Percentiles rank a stretch among this genome's conserved stretches.
Conservation (phyloP, 2,113 vertebrate genomes). For the Sterrhoptilus dennistouni region DNA sequence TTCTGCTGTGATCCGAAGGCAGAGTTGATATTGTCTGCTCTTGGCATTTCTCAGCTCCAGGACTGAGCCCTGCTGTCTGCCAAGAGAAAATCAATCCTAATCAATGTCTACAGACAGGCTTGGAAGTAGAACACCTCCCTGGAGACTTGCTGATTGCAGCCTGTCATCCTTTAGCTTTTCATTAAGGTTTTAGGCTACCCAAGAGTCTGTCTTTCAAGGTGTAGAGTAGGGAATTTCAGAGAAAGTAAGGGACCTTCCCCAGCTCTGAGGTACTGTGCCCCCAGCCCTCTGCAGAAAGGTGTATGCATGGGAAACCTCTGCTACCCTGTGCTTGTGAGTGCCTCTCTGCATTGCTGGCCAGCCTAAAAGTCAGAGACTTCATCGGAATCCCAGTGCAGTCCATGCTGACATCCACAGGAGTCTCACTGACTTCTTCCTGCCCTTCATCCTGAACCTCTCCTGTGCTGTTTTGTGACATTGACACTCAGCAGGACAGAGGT, state of each 20-base stretch:
- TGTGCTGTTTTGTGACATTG: neutral
- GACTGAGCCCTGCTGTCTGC: neutral
- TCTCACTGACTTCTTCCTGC: neutral
- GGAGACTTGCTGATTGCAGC: neutral
- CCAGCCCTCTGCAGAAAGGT: neutral
- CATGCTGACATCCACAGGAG: neutral
- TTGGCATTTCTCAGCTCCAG: neutral
- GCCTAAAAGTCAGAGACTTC: neutral
- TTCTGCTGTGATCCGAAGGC: neutral
- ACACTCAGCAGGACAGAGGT: neutral
- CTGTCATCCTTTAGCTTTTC: neutral
- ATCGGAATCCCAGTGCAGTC: no score
- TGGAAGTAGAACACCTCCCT: neutral
- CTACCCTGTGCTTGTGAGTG: neutral
- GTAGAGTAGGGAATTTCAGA: neutral
- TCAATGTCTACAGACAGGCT: neutral
- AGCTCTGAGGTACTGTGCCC: neutral
- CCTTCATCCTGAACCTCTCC: neutral
- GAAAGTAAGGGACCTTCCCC: neutral
- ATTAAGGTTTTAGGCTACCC: neutral
- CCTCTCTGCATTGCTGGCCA: neutral
- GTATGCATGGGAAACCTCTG: neutral
- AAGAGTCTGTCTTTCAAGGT: neutral
- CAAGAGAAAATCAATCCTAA: neutral
- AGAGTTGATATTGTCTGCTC: neutral